Percentiles rank a stretch among this genome's conserved stretches.
Conservation (phyloP, 2,797 vertebrate genomes). For the Leptodactylus fallax region DNA sequence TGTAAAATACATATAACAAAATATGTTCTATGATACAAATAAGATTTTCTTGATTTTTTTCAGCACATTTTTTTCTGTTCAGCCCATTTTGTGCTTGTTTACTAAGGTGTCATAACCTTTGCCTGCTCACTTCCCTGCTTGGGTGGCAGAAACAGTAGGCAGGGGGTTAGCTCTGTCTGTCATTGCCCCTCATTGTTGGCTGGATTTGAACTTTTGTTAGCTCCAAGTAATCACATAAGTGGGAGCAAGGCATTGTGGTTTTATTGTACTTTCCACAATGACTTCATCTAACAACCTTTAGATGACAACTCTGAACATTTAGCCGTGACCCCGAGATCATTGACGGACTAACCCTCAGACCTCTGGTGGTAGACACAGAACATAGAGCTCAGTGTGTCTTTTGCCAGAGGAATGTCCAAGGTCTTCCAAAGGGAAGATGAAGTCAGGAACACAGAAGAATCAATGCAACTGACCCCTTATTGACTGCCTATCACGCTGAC, state of each 20-base stretch:
- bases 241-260: neutral
- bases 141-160: constrained; percentile 15
- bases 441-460: constrained; percentile 26
- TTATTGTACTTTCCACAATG: constrained; percentile 30
- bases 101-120: neutral
- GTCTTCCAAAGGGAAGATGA: constrained; percentile 20
- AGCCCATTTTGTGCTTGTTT: neutral
- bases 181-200: constrained; percentile 1
- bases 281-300: constrained; percentile 47
- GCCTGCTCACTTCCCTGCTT: neutral
- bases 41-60: neutral
- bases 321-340: neutral
- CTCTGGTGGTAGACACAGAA: constrained; percentile 37
- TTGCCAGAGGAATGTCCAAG: constrained; percentile 38
- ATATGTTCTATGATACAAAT: too few species aligned
- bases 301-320: constrained; percentile 10
- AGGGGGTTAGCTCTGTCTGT: neutral
- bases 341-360: constrained; percentile 40
- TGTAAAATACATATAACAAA: too few species aligned
- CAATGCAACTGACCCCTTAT: constrained; percentile 5
- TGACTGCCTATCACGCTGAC: neutral
- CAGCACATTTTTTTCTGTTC: neutral
- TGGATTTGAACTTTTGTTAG: constrained; percentile 30
- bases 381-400: constrained; percentile 46
- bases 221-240: neutral